phyloP scores from a whole-genome alignment of 1,140 invertebrate species.

The Dendroctonus valens region DNA sequence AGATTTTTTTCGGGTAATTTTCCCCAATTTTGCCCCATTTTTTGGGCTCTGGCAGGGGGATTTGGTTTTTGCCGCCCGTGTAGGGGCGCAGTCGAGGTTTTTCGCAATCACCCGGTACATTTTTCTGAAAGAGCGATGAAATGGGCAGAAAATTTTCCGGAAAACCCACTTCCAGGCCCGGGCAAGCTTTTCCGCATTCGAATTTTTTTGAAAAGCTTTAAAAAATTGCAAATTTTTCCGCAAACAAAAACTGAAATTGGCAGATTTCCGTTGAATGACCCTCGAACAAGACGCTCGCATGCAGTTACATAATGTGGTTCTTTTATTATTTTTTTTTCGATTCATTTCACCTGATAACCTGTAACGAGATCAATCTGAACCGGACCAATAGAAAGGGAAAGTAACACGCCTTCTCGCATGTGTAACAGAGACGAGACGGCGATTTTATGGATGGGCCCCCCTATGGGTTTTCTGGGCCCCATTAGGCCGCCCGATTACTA shows the following conservation, averaged over 20 bases:
- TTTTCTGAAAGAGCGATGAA: no score
- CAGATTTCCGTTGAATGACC: neutral
- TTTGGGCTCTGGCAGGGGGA: no score
- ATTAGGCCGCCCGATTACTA: slow-evolving; percentile 28
- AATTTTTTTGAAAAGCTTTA: slow-evolving; percentile 31
- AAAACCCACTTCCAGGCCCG: no score
- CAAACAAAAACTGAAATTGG: neutral
- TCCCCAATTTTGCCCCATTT: slow-evolving; percentile 13
- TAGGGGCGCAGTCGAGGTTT: no score
- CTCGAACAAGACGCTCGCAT: neutral
- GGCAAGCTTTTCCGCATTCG: no score
- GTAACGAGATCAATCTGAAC: slow-evolving; percentile 4
- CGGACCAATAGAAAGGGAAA: slow-evolving; percentile 23
- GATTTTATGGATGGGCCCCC: neutral
- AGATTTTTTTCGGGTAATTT: slow-evolving; percentile 15
- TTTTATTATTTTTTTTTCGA: slow-evolving; percentile 1
- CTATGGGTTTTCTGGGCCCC: neutral
- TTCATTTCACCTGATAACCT: slow-evolving; percentile 20
- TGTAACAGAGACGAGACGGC: slow-evolving; percentile 10
- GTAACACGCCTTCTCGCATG: slow-evolving; percentile 3
- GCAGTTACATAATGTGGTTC: slow-evolving; percentile 5
- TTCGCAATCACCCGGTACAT: no score
- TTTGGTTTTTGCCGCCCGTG: no score
- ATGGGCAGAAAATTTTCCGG: no score
- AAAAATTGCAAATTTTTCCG: slow-evolving; percentile 29